Percentiles rank a stretch among this genome's conserved stretches.
These are phyloP conservation scores for Diarsia brunnea DNA, from an alignment of 2,888 invertebrate species.

Conservation along the genomic window DNA sequence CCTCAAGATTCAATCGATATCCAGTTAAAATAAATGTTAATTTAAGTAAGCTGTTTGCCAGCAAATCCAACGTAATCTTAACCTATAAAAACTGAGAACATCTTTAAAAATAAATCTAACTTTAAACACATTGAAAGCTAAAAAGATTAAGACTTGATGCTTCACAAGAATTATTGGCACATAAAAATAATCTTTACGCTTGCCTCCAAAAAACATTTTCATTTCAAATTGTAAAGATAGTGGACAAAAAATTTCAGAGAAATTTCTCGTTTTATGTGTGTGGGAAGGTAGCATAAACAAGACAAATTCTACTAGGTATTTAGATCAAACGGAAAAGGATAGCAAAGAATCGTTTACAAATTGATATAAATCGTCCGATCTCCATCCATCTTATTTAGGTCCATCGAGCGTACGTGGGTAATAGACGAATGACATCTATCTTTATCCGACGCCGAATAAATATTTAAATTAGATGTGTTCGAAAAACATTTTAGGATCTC, in stretches of 20 bases:
- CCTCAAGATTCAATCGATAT: background rate
- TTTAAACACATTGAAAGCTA: constrained; percentile 24
- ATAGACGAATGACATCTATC: constrained; percentile 83
- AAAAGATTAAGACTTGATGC: constrained; percentile 33
- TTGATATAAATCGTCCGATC: constrained; percentile 88
- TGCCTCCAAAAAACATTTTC: constrained; percentile 7
- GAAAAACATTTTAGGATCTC: constrained; percentile 63
- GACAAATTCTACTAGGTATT: constrained; percentile 75
- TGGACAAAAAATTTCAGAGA: constrained; percentile 32
- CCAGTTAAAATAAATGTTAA: background rate
- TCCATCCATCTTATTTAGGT: constrained; percentile 88
- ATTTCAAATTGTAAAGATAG: constrained; percentile 7
- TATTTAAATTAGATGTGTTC: constrained; percentile 71
- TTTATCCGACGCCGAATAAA: constrained; percentile 78
- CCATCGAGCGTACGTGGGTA: constrained; percentile 80
- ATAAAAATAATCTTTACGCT: constrained; percentile 36
- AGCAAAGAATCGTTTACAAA: constrained; percentile 83
- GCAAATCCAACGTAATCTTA: constrained; percentile 9
- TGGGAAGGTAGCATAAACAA: constrained; percentile 49
- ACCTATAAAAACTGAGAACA: constrained; percentile 5
- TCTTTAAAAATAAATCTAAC: constrained; percentile 22
- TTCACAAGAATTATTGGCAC: constrained; percentile 37
- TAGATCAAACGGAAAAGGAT: constrained; percentile 81
- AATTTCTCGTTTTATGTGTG: constrained; percentile 29
- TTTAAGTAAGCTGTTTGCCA: background rate